Conservation (phyloP, 2,797 vertebrate species). For the Coracias cyanogaster region DNA sequence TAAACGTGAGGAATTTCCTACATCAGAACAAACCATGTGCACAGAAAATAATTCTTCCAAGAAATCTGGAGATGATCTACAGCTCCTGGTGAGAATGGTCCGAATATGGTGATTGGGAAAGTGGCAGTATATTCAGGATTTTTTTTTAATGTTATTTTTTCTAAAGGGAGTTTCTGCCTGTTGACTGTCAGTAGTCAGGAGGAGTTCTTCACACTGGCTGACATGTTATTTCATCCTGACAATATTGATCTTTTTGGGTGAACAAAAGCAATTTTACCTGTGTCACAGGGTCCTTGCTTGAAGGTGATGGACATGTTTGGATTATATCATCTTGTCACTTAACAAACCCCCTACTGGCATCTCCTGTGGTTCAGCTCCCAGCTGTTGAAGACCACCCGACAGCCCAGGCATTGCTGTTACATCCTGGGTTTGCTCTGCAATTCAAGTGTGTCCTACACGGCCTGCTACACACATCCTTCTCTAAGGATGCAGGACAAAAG, state of each 20-base stretch:
- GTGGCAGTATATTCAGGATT: neutral
- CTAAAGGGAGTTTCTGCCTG: neutral
- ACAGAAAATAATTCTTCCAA: neutral
- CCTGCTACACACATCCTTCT: neutral
- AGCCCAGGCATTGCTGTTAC: neutral
- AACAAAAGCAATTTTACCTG: constrained; percentile 55
- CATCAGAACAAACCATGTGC: neutral
- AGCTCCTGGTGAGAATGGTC: neutral
- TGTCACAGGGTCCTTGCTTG: constrained; percentile 17
- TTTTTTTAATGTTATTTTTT: neutral
- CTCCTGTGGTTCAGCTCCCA: neutral
- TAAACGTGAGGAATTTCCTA: neutral
- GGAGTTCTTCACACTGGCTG: neutral
- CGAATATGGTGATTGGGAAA: neutral
- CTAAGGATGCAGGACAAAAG: neutral
- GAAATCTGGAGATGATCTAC: neutral
- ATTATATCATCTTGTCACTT: constrained; percentile 39
- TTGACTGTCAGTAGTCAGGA: neutral
- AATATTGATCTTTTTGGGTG: constrained; percentile 27
- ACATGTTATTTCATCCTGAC: constrained; percentile 44
- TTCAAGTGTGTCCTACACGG: neutral
- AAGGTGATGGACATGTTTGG: constrained; percentile 38
- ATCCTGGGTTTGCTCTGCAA: neutral
- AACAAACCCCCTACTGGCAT: neutral
- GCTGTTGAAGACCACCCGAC: neutral